Base-by-base conservation (phyloP, 2,113 vertebrate genomes). In the Rhabdomys dilectus region DNA sequence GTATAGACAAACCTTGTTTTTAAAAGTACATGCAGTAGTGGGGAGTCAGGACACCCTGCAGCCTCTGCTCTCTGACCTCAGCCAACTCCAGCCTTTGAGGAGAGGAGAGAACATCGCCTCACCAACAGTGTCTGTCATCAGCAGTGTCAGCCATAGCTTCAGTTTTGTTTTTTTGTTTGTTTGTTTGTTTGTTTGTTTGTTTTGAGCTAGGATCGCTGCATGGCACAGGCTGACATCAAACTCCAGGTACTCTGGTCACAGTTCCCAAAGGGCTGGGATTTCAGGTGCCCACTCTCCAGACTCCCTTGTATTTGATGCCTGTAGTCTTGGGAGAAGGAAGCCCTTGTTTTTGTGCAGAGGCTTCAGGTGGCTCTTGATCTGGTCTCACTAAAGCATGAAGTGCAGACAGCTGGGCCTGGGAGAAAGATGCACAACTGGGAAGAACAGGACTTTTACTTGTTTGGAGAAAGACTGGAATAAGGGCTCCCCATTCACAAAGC, bases 321-420 rank as follows among this genome's bases (percentile, higher is more conserved):
- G 29, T 85, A 93, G 34, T 94, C 45, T 87, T 89, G 4, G 42
- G 36, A 91, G 81, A 94, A 95, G 51, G 62, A 95, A 89, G 22
- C 85, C n/a, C 94, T 73, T 84, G 64, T 34, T 45, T 77, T 48
- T n/a, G 7, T 45, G 34, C 80, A 94, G 76, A 97, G 72, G 48
- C 22, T 93, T 88, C 53, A 77, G 58, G 53, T 88, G 34, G 48
- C 48, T 81, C 29, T 87, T 88, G 66, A 36, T 92, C 89, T 88
- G 84, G 31, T 95, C 36, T 94, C 64, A 86, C 21, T 87, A 31
- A 64, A 48, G 64, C 81, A 92, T 12, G 34, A 78, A 62, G 66
- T 80, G n/a, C 34, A 3, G 75, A 88, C 68, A 11, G 19, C 77
- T 95, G 58, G n/a, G 85, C 36, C 48, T 58, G 85, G 31, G 73